Conservation (phyloP, 2,113 vertebrate genomes). For the Morone saxatilis region DNA sequence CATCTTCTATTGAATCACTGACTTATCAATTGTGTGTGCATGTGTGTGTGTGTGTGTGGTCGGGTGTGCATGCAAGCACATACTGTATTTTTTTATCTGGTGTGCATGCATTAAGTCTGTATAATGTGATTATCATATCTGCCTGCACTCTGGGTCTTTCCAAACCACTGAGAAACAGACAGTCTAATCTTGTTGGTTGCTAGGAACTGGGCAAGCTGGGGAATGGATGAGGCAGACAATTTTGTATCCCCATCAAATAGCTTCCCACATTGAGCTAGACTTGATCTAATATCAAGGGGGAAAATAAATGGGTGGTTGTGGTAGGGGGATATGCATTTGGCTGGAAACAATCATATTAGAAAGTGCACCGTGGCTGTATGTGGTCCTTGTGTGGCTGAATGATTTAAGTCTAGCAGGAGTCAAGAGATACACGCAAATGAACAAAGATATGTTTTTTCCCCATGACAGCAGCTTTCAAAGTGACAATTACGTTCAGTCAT, state of each 20-base stretch:
- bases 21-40: slow-evolving; percentile 10
- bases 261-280: slow-evolving; percentile 62
- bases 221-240: slow-evolving; percentile 67
- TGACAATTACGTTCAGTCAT: slow-evolving; percentile 15
- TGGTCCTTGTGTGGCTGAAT: slow-evolving; percentile 44
- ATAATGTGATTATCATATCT: slow-evolving; percentile 73
- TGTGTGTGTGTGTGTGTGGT: slow-evolving; percentile 1
- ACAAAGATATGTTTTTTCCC: neutral
- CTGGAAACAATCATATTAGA: slow-evolving; percentile 67
- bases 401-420: slow-evolving; percentile 42
- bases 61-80: slow-evolving; percentile 11
- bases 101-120: slow-evolving; percentile 68
- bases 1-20: slow-evolving; percentile 29
- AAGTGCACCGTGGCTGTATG: slow-evolving; percentile 39
- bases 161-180: slow-evolving; percentile 67
- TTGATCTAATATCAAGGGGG: slow-evolving; percentile 70
- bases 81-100: slow-evolving; percentile 44
- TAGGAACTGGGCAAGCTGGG: slow-evolving; percentile 72
- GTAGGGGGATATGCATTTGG: slow-evolving; percentile 57
- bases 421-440: slow-evolving; percentile 38
- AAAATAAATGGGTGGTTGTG: slow-evolving; percentile 54
- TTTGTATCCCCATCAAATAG: slow-evolving; percentile 65
- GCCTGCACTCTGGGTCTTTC: slow-evolving; percentile 65
- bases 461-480: slow-evolving; percentile 20
- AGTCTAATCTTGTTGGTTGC: slow-evolving; percentile 79